Percentiles rank a stretch among this genome's conserved stretches.
Conservation (phyloP, 2,888 invertebrate species). For the Harmothoe impar region DNA sequence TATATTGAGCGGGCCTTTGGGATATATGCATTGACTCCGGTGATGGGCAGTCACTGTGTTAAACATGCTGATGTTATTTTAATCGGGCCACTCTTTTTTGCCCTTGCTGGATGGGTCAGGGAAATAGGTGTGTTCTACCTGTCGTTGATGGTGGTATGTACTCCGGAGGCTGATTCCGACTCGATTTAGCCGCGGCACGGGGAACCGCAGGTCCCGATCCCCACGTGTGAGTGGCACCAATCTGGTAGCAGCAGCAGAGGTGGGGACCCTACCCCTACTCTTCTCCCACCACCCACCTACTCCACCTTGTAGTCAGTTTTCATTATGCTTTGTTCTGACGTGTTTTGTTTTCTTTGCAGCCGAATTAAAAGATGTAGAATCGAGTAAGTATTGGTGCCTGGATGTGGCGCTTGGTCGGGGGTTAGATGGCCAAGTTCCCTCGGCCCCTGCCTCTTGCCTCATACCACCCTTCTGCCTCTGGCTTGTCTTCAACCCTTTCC, state of each 20-base stretch:
- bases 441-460: constrained; percentile 34
- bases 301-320: constrained; percentile 58
- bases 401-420: constrained; percentile 60
- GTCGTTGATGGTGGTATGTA: too few species aligned
- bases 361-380: constrained; percentile 20
- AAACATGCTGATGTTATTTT: too few species aligned
- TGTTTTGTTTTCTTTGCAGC: constrained; percentile 62
- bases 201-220: too few species aligned
- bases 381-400: constrained; percentile 61
- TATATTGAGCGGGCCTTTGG: too few species aligned
- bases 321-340: constrained; percentile 58
- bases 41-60: too few species aligned
- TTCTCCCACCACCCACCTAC: neutral
- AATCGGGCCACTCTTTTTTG: too few species aligned
- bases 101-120: too few species aligned
- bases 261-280: neutral
- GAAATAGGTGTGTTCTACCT: too few species aligned
- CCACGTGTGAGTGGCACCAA: neutral
- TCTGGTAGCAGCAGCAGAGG: neutral
- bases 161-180: too few species aligned
- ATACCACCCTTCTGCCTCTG: constrained; percentile 57
- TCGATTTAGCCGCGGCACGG: too few species aligned
- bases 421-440: constrained; percentile 37
- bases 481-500: constrained; percentile 56
- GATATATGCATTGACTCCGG: too few species aligned